Conservation (phyloP, 1,140 invertebrate genomes). For the Medauroidea extradentata region DNA sequence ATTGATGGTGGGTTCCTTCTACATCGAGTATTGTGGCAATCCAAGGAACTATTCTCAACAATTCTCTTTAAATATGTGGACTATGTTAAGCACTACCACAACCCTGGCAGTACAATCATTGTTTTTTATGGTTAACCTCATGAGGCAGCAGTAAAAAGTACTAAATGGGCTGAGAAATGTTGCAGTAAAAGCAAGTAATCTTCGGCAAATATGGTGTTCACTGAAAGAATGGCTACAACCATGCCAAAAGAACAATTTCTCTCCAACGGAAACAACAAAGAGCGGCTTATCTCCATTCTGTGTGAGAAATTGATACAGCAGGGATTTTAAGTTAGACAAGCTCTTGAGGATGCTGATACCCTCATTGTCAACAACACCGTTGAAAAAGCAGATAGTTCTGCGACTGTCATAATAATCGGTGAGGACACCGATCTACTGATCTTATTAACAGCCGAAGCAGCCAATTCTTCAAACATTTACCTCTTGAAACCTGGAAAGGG, state of each 20-base stretch:
- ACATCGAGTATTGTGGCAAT: slow-evolving; percentile 22
- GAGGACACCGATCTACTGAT: slow-evolving; percentile 3
- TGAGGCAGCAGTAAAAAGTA: no score
- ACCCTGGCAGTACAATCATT: no score
- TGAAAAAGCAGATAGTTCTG: neutral
- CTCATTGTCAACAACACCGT: slow-evolving; percentile 13
- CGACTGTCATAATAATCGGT: neutral
- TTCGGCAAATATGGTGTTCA: neutral
- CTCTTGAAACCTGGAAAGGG: neutral
- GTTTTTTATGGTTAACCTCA: no score
- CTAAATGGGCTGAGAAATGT: no score
- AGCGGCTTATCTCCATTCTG: slow-evolving; percentile 6
- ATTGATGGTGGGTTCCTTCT: slow-evolving; percentile 27
- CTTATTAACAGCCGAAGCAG: slow-evolving; percentile 3
- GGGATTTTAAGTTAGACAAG: no score
- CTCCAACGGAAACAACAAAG: neutral
- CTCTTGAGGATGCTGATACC: slow-evolving; percentile 12
- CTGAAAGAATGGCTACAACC: neutral
- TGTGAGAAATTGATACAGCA: no score
- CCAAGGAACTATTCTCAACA: slow-evolving; percentile 8
- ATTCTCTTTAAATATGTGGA: slow-evolving; percentile 16
- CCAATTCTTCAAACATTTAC: neutral
- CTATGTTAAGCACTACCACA: slow-evolving; percentile 21
- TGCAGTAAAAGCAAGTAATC: neutral
- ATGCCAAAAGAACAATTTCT: neutral